phyloP scores from a whole-genome alignment of 1,140 invertebrate species.

The Eupeodes corollae region DNA sequence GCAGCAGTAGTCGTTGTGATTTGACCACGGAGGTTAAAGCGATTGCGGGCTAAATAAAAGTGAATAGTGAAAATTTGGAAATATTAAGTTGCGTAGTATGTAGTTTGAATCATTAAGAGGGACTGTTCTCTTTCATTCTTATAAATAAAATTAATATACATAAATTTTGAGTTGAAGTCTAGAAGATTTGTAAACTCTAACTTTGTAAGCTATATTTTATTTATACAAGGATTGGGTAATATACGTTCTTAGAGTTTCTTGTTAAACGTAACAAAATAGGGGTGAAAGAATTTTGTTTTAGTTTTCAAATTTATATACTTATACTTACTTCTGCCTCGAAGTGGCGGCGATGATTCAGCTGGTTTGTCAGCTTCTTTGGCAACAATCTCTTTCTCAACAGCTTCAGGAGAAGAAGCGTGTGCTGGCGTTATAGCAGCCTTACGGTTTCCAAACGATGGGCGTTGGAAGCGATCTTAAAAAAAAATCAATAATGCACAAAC shows the following conservation, averaged over 20 bases:
- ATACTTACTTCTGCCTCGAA: slow-evolving; percentile 28
- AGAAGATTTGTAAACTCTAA: too few relatives aligned
- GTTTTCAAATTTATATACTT: too few relatives aligned
- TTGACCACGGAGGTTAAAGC: slow-evolving; percentile 27
- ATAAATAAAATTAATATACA: too few relatives aligned
- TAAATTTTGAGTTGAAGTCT: too few relatives aligned
- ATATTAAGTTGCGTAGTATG: neutral
- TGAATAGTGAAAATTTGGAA: neutral
- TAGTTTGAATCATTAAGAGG: too few relatives aligned
- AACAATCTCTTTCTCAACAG: slow-evolving; percentile 25
- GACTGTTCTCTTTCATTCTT: too few relatives aligned
- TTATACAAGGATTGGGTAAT: too few relatives aligned
- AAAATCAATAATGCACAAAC: too few relatives aligned
- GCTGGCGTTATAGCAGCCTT: slow-evolving; percentile 22
- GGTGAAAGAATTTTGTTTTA: too few relatives aligned
- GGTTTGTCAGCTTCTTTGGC: slow-evolving; percentile 39
- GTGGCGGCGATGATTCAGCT: slow-evolving; percentile 20
- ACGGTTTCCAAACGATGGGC: slow-evolving; percentile 31
- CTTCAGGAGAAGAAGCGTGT: slow-evolving; percentile 18
- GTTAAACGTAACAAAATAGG: too few relatives aligned
- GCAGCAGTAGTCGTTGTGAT: slow-evolving; percentile 25
- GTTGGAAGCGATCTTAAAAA: slow-evolving; percentile 27
- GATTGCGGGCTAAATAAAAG: slow-evolving; percentile 27
- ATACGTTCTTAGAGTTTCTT: too few relatives aligned
- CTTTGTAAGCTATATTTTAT: too few relatives aligned